phyloP scores from a whole-genome alignment of 1,140 invertebrate genomes.

The Metopolophium dirhodum region DNA sequence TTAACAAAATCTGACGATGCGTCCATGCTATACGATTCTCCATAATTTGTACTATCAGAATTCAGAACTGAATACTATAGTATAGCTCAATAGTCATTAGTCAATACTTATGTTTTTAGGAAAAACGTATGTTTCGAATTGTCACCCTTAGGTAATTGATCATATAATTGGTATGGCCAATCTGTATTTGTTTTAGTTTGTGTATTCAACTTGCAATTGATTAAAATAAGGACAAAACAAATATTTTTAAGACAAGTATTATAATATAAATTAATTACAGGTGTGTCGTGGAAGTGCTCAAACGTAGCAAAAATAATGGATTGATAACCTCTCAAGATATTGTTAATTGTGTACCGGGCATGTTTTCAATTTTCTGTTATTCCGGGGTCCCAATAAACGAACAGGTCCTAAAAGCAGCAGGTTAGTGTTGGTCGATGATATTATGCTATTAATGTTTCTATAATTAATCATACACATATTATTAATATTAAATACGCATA shows the following conservation, averaged over 20 bases:
- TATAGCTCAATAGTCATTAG: background rate
- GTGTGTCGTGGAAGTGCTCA: slow-evolving; percentile 75
- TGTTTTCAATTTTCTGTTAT: slow-evolving; percentile 81
- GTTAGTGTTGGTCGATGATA: slow-evolving; percentile 26
- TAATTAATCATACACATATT: background rate
- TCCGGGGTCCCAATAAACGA: slow-evolving; percentile 85
- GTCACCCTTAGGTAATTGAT: background rate
- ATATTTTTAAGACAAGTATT: background rate
- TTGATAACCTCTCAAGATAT: slow-evolving; percentile 70
- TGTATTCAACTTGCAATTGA: background rate
- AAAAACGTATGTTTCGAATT: background rate
- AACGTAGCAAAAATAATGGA: slow-evolving; percentile 67
- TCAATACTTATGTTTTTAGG: background rate
- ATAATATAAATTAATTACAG: slow-evolving; percentile 64
- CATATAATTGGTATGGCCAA: background rate
- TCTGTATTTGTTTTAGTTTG: background rate
- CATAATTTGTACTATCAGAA: background rate
- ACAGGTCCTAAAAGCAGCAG: slow-evolving; percentile 71
- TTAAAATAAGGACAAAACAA: background rate
- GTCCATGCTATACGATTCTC: no score
- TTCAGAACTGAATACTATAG: background rate
- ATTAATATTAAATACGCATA: no score
- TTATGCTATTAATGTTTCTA: background rate
- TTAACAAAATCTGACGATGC: no score
- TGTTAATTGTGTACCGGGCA: slow-evolving; percentile 73